Evolutionary conservation across 2,797 vertebrate genomes (phyloP), one percentile per base, ranked within the genome.

Genomic region (Paedocypris micromegethes): DNA sequence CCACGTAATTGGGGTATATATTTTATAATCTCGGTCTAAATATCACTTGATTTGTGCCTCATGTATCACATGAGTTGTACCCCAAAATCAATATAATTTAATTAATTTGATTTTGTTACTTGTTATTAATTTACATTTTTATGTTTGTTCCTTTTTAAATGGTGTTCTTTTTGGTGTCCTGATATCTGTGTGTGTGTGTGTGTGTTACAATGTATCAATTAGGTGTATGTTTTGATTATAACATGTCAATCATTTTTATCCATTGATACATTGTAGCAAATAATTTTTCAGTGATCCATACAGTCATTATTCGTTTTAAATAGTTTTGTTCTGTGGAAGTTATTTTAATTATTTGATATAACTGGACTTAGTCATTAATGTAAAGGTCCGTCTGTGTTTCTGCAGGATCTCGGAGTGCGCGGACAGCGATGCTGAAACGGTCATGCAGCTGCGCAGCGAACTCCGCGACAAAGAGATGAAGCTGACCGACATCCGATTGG

Each of bases 391-490:
- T 37, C 9, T 47, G n/a, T 39, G 6, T 49, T 7, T 3, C 8
- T 60, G 8, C 57, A 81, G 80, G 72, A 77, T 82, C 59, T 78
- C 78, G 0, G 82, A 80, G 41, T 77, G 74, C 54, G 69, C 54
- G 0, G 82, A 77, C 66, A 66, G 60, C 2, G 93, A 94, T 52
- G 89, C 92, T 4, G 93, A 94, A 82, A 91, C 88, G 62, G 91
- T 94, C 80, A 88, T 94, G 79, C 92, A 93, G 83, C 82, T 94
- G 47, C 92, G 92, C 78, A 92, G 90, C 0, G 92, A 94, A 77
- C 88, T 94, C 72, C 86, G 93, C 69, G 93, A 94, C 79, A 94
- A 94, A 78, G 93, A 94, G 61, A 86, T 94, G 64, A 94, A 94
- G 77, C 83, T 94, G 80, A 94, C 93, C 0, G 93, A 94, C 76